Conservation (phyloP, 1,140 invertebrate species). For the Anastrepha obliqua region DNA sequence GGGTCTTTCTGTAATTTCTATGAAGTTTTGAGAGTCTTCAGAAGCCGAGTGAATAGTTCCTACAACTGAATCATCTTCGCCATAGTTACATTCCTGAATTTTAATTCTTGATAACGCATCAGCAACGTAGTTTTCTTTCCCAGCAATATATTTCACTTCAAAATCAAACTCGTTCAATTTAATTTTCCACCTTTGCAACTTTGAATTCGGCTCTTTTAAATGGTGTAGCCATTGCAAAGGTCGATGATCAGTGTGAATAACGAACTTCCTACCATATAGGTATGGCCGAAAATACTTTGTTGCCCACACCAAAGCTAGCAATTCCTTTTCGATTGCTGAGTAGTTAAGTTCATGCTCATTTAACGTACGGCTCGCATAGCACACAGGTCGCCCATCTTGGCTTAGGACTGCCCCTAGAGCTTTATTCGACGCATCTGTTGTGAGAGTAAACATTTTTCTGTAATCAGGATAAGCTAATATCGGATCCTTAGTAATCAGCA, state of each 20-base stretch:
- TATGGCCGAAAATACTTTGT: slow-evolving; percentile 74
- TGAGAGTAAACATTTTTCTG: background rate
- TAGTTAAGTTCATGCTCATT: slow-evolving; percentile 40
- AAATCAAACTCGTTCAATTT: slow-evolving; percentile 69
- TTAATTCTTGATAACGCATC: slow-evolving; percentile 64
- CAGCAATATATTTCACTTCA: slow-evolving; percentile 64
- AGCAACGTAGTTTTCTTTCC: slow-evolving; percentile 64
- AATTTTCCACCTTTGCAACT: slow-evolving; percentile 76
- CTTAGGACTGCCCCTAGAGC: slow-evolving; percentile 42
- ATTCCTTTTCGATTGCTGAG: slow-evolving; percentile 34
- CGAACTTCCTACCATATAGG: slow-evolving; percentile 59
- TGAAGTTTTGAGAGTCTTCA: background rate
- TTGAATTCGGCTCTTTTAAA: slow-evolving; percentile 68
- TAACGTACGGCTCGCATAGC: slow-evolving; percentile 26
- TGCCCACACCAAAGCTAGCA: slow-evolving; percentile 65
- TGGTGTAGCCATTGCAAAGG: slow-evolving; percentile 39
- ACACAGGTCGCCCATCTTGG: slow-evolving; percentile 8
- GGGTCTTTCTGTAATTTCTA: too few relatives aligned
- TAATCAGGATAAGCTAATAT: slow-evolving; percentile 42
- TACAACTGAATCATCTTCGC: background rate
- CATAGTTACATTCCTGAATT: slow-evolving; percentile 6
- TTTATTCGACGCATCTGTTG: slow-evolving; percentile 1
- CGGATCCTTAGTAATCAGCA: slow-evolving; percentile 1
- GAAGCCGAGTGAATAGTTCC: background rate
- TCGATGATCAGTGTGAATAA: slow-evolving; percentile 54